These are phyloP conservation scores for Sander lucioperca DNA, from an alignment of 2,113 vertebrate species.

Conservation along the genomic window DNA sequence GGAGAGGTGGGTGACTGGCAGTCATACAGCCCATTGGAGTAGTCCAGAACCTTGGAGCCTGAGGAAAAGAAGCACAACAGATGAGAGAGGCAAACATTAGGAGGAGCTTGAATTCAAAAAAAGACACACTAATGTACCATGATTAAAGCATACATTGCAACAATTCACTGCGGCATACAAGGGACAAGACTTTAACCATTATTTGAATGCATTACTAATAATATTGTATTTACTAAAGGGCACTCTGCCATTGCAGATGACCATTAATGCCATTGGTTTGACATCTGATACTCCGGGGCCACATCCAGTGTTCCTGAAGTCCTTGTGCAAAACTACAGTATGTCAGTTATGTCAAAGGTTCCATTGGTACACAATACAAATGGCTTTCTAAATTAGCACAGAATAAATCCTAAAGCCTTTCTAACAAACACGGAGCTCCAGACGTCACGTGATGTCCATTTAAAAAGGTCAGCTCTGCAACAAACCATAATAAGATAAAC, in stretches of 20 bases:
- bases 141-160: too few relatives aligned
- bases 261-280: background rate
- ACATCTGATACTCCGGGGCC: background rate
- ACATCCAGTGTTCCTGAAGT: background rate
- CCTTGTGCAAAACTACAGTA: background rate
- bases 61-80: background rate
- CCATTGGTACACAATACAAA: background rate
- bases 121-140: background rate
- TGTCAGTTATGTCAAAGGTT: background rate
- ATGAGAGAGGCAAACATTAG: background rate
- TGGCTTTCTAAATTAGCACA: background rate
- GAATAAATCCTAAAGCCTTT: slow-evolving; percentile 24
- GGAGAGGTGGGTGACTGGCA: slow-evolving; percentile 97
- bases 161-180: background rate
- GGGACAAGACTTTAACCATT: background rate
- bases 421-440: slow-evolving; percentile 14
- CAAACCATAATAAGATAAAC: slow-evolving; percentile 51
- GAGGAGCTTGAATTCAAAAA: background rate
- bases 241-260: background rate
- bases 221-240: background rate
- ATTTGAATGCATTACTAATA: background rate
- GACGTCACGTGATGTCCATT: slow-evolving; percentile 42
- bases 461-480: slow-evolving; percentile 68
- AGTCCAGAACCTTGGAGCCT: slow-evolving; percentile 98
- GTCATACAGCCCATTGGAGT: slow-evolving; percentile 95